These are phyloP conservation scores for Agelas oroides DNA, from an alignment of 37 sponge, comb jelly and placozoan species.

Conservation along the genomic window DNA sequence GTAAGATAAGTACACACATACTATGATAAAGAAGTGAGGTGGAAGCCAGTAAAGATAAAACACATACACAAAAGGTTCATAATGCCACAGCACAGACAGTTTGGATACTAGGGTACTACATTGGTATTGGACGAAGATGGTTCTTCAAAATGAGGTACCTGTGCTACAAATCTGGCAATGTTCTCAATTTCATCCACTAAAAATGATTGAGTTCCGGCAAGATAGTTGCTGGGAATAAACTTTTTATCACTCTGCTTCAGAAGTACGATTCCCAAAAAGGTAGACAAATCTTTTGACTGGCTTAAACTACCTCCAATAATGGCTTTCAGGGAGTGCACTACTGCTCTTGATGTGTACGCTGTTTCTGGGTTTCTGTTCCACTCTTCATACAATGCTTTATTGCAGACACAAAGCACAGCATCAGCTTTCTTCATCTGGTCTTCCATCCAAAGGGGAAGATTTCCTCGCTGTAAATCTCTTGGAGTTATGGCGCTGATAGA, in stretches of 20 bases:
- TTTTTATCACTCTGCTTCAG: background rate
- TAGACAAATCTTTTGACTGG: background rate
- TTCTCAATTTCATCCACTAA: background rate
- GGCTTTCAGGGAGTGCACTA: background rate
- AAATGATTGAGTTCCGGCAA: too few relatives aligned
- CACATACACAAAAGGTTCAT: too few relatives aligned
- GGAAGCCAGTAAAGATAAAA: too few relatives aligned
- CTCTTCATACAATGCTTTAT: constrained; percentile 10
- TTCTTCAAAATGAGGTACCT: background rate
- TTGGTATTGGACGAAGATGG: too few relatives aligned
- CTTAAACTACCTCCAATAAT: background rate
- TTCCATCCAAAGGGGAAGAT: constrained; percentile 8
- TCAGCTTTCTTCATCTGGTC: background rate
- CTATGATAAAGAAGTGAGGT: too few relatives aligned
- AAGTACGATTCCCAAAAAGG: background rate
- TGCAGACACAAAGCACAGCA: constrained; percentile 26
- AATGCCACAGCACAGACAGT: too few relatives aligned
- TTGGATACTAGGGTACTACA: too few relatives aligned
- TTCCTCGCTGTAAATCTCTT: background rate
- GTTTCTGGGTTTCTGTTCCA: constrained; percentile 4
- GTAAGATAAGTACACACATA: too few relatives aligned
- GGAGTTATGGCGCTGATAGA: background rate
- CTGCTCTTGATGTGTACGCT: background rate
- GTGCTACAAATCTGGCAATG: background rate
- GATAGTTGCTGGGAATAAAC: background rate